Evolutionary conservation across 2,888 invertebrate species (phyloP).

Genomic region (Steromphala cineraria): DNA sequence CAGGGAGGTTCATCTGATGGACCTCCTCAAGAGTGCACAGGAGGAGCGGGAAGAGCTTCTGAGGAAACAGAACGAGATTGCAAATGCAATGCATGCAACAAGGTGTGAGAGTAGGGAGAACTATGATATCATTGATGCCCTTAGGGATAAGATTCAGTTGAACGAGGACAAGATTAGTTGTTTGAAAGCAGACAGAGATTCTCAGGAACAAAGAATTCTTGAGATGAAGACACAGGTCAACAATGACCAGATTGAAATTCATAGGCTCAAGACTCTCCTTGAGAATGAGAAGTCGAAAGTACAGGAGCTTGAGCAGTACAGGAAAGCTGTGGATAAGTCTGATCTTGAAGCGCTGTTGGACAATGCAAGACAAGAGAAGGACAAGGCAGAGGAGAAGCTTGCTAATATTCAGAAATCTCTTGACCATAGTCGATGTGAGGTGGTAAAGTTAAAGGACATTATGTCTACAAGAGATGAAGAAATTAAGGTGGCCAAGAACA

Average conservation of each 20-base stretch:
- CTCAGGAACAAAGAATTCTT: slow-evolving; percentile 84
- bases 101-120: slow-evolving; percentile 65
- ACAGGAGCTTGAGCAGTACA: slow-evolving; percentile 78
- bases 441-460: slow-evolving; percentile 82
- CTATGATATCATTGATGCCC: slow-evolving; percentile 75
- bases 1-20: slow-evolving; percentile 82
- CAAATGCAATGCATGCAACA: slow-evolving; percentile 80
- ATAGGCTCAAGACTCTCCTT: slow-evolving; percentile 84
- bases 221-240: slow-evolving; percentile 81
- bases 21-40: slow-evolving; percentile 82
- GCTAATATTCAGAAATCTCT: slow-evolving; percentile 77
- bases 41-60: slow-evolving; percentile 73
- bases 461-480: slow-evolving; percentile 83
- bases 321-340: slow-evolving; percentile 82
- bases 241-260: slow-evolving; percentile 87
- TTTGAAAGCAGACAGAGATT: slow-evolving; percentile 84
- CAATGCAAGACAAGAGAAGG: slow-evolving; percentile 81
- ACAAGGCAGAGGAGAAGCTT: slow-evolving; percentile 79
- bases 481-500: slow-evolving; percentile 83
- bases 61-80: slow-evolving; percentile 86
- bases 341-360: slow-evolving; percentile 83
- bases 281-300: slow-evolving; percentile 91
- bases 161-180: slow-evolving; percentile 85
- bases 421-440: slow-evolving; percentile 83
- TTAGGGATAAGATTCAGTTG: slow-evolving; percentile 82